Base-by-base conservation (phyloP, 2,113 vertebrate species). In the Alligator sinensis region DNA sequence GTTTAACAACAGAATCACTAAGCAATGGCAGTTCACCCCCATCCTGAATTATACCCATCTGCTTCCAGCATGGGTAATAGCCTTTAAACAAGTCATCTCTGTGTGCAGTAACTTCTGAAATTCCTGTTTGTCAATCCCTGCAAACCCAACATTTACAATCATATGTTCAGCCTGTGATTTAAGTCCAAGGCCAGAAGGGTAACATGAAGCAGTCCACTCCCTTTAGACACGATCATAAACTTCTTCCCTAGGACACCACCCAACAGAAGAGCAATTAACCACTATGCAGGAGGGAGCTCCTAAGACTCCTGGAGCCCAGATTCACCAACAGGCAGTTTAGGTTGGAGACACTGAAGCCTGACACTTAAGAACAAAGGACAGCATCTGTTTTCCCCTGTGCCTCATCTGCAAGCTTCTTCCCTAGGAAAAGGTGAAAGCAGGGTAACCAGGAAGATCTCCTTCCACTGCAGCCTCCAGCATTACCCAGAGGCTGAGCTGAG, bases 391-490 rank as follows among this genome's bases (percentile, higher is more conserved):
- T 72, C 18, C 19, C 30, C 13, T 30, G 15, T 18, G 47, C 47
- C 47, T 47, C 47, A 47, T 47, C 47, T 47, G 47, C 47, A 47
- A 9, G 47, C 47, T 47, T 47, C 47, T 47, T 47, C 47, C 47
- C 47, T 47, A 47, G 47, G 47, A 47, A 38, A 38, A 38, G 38
- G 38, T 38, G 7, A 38, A 38, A 47, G 47, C 47, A 47, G 47
- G 47, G 47, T 47, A 47, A 47, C 47, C 47, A 47, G 47, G 47
- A 47, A 74, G n/a, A 28, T 18, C 24, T 87, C 30, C 57, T 84
- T 30, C 27, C 28, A 38, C 24, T 58, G 19, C n/a, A 30, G 27
- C 21, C 72, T 47, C 5, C 2, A 0, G 14, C 1, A 9, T 0
- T 61, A 74, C 2, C 2, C 1, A 27, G 8, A 11, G 18, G 30